phyloP scores from a whole-genome alignment of 2,888 invertebrate genomes.

The Notocelia uddmanniana region DNA sequence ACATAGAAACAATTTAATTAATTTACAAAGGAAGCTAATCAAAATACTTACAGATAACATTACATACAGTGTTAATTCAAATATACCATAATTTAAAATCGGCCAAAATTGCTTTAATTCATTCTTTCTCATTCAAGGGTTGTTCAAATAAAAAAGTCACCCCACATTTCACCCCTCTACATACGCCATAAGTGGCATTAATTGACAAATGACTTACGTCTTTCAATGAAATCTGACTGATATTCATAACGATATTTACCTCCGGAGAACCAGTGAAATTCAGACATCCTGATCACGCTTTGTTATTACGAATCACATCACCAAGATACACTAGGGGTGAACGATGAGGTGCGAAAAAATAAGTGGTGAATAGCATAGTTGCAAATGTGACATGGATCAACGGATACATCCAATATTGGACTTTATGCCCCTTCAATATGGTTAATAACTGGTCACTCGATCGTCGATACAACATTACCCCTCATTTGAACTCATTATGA shows the following conservation, averaged over 20 bases:
- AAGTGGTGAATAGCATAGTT: background rate
- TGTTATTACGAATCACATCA: background rate
- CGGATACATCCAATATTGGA: background rate
- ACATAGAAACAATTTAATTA: background rate
- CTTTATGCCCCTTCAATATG: background rate
- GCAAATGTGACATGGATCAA: slow-evolving; percentile 32
- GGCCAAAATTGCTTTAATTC: background rate
- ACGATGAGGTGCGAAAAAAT: background rate
- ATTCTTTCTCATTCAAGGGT: slow-evolving; percentile 24
- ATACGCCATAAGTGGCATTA: background rate
- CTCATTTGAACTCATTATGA: slow-evolving; percentile 52
- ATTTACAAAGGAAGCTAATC: background rate
- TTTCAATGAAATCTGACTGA: background rate
- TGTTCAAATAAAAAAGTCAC: slow-evolving; percentile 47
- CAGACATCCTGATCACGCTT: background rate
- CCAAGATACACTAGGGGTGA: background rate
- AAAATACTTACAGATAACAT: background rate
- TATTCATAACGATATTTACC: background rate
- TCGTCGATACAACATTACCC: slow-evolving; percentile 47
- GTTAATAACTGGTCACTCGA: background rate
- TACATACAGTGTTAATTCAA: background rate
- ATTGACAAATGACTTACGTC: background rate
- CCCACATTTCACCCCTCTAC: slow-evolving; percentile 30
- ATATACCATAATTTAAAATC: background rate
- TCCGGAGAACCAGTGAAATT: background rate